Base-by-base conservation (phyloP, 2,888 invertebrate species). In the Andrena haemorrhoa region DNA sequence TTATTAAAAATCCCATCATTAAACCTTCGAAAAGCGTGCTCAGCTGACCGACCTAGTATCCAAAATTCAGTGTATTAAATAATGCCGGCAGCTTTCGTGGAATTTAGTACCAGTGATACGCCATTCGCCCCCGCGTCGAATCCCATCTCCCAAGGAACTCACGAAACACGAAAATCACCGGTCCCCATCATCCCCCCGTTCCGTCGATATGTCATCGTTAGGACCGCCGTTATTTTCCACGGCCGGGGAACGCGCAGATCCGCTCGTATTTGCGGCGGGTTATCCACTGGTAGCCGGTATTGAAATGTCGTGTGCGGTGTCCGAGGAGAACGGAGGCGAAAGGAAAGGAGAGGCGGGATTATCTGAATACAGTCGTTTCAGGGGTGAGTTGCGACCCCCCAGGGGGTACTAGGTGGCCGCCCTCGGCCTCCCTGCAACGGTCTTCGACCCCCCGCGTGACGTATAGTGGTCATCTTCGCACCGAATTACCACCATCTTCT, bases 281-380 rank as follows among this genome's bases (percentile, higher is more conserved):
- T 84, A 84, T 86, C 79, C 82, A 20, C 56, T 23, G 41, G 61
- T 29, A 31, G 56, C 58, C 63, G 60, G 90, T 91, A 92, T 93
- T 92, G 91, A 92, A 92, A 92, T 90, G 91, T 91, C 90, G 85
- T 83, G 75, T 51, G 56, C 65, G 66, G 79, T 68, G 76, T 56
- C 70, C 56, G 53, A 69, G 65, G 75, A 65, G 35, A 80, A 64
- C 26, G 35, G 23, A 47, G 35, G 51, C 20, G 63, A 60, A 75
- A 61, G 79, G 83, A 75, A 82, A 86, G 88, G 82, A 83, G 84
- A 89, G 90, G 90, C 90, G 79, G 92, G 92, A 93, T 93, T 93
- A 93, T 93, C 93, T 91, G 93, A 93, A 93, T 93, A 92, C 92
- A 90, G 91, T 91, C 90, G 91, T 90, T 89, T 84, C 83, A 86